Conservation (phyloP, 2,797 vertebrate species). For the Picus viridis region DNA sequence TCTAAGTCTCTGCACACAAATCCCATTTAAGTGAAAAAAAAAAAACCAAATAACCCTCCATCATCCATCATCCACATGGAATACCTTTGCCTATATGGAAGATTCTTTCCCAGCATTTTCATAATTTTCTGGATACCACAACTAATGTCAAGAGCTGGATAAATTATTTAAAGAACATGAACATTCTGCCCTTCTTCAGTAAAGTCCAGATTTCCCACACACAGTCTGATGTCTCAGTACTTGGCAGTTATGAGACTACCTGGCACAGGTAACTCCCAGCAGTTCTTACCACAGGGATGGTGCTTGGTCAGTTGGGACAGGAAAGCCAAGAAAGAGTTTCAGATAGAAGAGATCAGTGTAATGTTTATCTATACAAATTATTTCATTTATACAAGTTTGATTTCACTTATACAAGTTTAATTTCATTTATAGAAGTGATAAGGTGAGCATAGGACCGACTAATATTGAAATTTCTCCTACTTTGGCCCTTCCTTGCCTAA, state of each 20-base stretch:
- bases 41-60: background rate
- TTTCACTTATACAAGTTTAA: too few relatives aligned
- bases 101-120: background rate
- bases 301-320: background rate
- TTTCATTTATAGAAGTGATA: background rate
- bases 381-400: too few relatives aligned
- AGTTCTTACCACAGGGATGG: background rate
- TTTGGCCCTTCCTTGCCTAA: background rate
- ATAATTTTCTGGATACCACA: background rate
- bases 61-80: background rate
- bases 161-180: background rate
- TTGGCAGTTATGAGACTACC: background rate
- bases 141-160: background rate
- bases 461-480: background rate
- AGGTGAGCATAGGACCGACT: background rate
- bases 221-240: background rate
- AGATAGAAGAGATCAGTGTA: background rate
- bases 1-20: background rate
- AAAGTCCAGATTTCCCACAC: background rate
- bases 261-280: background rate
- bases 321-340: background rate
- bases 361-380: too few relatives aligned
- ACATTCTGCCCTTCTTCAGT: background rate
- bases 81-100: background rate
- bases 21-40: background rate